These are phyloP conservation scores for Popillia japonica DNA, from an alignment of 1,140 invertebrate genomes.

Conservation along the genomic window DNA sequence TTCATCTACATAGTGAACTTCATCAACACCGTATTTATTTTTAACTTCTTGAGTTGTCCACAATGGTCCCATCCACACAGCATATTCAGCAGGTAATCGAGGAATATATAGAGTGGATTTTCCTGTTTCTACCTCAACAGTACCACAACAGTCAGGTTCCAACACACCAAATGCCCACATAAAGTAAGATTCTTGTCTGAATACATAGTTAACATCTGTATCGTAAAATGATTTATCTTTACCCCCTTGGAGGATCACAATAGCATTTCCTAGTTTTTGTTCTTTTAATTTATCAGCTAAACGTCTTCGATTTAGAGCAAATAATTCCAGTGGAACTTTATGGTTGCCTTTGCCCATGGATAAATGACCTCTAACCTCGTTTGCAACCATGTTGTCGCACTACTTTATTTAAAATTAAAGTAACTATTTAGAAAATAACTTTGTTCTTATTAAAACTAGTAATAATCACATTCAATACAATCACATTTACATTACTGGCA, in stretches of 20 bases:
- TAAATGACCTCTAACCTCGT: not conserved
- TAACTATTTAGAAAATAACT: too few relatives aligned
- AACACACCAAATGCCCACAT: constrained; percentile 88
- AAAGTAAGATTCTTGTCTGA: constrained; percentile 77
- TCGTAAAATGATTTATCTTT: constrained; percentile 63
- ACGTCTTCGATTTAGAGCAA: constrained; percentile 62
- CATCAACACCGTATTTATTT: constrained; percentile 82
- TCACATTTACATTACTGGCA: too few relatives aligned
- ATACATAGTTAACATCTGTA: constrained; percentile 64
- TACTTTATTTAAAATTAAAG: too few relatives aligned
- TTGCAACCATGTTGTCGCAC: not conserved
- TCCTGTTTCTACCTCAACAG: constrained; percentile 76
- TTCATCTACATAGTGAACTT: constrained; percentile 80
- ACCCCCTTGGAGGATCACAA: constrained; percentile 64
- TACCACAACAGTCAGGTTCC: constrained; percentile 88
- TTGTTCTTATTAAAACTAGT: too few relatives aligned
- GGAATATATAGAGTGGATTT: constrained; percentile 83
- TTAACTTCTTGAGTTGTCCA: constrained; percentile 74
- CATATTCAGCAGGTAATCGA: constrained; percentile 80
- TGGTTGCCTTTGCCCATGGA: constrained; percentile 63
- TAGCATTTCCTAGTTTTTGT: constrained; percentile 58
- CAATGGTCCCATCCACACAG: constrained; percentile 87
- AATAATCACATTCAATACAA: too few relatives aligned
- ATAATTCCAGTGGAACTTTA: constrained; percentile 64
- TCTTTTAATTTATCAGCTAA: constrained; percentile 58